Conservation (phyloP, 2,888 invertebrate genomes). For the Junonia oenone region DNA sequence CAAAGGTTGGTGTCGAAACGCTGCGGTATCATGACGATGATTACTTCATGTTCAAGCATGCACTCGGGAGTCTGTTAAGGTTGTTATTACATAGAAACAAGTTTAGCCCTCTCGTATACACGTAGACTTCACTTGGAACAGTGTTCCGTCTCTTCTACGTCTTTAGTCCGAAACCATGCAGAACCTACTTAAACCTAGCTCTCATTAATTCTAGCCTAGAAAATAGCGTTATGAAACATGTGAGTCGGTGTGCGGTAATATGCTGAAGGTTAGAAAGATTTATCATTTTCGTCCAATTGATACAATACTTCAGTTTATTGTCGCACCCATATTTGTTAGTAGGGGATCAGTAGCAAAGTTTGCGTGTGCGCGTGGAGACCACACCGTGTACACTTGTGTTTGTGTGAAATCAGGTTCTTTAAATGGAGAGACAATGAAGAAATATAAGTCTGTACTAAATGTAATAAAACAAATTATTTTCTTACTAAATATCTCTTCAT, state of each 20-base stretch:
- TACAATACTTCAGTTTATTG: constrained; percentile 41
- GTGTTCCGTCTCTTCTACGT: constrained; percentile 30
- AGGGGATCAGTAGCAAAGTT: constrained; percentile 66
- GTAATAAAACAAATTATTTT: neutral
- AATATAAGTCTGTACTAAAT: neutral
- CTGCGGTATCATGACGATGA: constrained; percentile 34
- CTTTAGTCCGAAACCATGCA: constrained; percentile 58
- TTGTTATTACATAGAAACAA: constrained; percentile 58
- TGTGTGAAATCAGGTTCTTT: constrained; percentile 28
- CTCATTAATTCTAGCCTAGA: constrained; percentile 65
- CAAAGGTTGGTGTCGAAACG: constrained; percentile 22
- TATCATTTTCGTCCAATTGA: neutral
- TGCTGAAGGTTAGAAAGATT: constrained; percentile 34
- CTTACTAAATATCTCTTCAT: constrained; percentile 1
- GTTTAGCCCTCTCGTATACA: constrained; percentile 27
- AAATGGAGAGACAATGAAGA: constrained; percentile 9
- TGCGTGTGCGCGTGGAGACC: constrained; percentile 75
- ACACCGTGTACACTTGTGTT: constrained; percentile 61
- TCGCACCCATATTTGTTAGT: constrained; percentile 65
- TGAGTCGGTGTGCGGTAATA: constrained; percentile 55
- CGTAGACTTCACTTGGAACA: constrained; percentile 22
- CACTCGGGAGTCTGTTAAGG: constrained; percentile 52
- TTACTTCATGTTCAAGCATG: constrained; percentile 52
- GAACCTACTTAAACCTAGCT: constrained; percentile 62
- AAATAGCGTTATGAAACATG: constrained; percentile 67